Evolutionary conservation across 2,797 vertebrate species (phyloP), one percentile per base, ranked within the genome.

Genomic region (Girardinus metallicus): DNA sequence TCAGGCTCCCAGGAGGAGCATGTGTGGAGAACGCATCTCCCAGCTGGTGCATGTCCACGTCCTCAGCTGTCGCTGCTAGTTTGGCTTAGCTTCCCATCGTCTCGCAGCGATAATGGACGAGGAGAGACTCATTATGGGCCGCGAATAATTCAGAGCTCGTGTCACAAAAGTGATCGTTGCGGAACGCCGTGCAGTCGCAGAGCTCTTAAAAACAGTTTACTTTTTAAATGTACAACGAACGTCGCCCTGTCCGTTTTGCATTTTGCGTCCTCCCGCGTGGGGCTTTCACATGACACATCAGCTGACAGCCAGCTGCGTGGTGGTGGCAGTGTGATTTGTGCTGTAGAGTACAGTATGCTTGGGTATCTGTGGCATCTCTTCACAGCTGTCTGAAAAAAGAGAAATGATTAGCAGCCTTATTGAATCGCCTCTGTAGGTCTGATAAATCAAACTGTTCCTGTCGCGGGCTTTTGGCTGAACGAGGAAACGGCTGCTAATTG

Each of bases 401-500:
- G 0, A 53, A 93, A 94, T 87, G 83, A 95, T 95, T 94, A 92
- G 93, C 94, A 93, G 94, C 87, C 92, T 78, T 18, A 74, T 31
- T n/a, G 62, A 73, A 78, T 79, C 75, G 44, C 51, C 51, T 49
- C 46, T 10, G 12, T 74, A 76, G 64, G 57, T 85, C n/a, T 79
- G 75, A 62, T 82, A 74, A 77, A 64, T 78, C 71, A 26, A 53
- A 26, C 74, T 0, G 73, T 80, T 85, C 83, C 72, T 49, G 39
- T 47, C 70, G 57, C 23, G 47, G 75, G 64, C 70, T 73, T 81
- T 26, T 77, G 64, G 84, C 84, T 82, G 73, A 70, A 85, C 75
- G 80, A 81, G 68, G 76, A 84, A 88, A 95, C 86, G 95, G 95
- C 97, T 97, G 97, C 97, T 97, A 97, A 98, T 95, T 97, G 88